Conservation (phyloP, 2,113 vertebrate genomes). For the Ageneiosus marmoratus region DNA sequence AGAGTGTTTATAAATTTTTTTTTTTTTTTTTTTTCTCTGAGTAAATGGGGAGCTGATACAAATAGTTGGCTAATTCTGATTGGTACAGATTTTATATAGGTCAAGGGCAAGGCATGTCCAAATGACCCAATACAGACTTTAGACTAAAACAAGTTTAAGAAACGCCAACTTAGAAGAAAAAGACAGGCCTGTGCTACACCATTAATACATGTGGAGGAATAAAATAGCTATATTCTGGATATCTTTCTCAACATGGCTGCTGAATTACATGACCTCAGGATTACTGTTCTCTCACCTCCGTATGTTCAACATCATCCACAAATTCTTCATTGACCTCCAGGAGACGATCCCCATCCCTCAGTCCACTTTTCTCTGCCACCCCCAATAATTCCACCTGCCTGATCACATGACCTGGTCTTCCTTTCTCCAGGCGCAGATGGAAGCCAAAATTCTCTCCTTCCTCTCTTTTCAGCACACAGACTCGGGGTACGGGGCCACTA, state of each 20-base stretch:
- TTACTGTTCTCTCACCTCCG: constrained; percentile 67
- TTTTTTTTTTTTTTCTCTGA: no score
- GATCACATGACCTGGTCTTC: constrained; percentile 75
- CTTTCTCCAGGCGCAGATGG: constrained; percentile 71
- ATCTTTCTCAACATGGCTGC: neutral
- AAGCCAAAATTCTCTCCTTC: constrained; percentile 78
- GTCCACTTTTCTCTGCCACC: constrained; percentile 76
- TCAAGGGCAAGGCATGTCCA: neutral
- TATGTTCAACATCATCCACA: constrained; percentile 73
- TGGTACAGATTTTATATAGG: neutral
- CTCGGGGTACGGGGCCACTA: constrained; percentile 63
- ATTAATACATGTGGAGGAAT: neutral
- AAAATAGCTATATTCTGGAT: neutral
- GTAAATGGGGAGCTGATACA: neutral
- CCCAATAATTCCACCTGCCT: constrained; percentile 71
- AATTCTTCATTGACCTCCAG: constrained; percentile 82
- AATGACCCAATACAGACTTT: neutral
- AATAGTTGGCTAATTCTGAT: neutral
- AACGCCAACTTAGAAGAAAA: neutral
- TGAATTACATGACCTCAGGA: neutral
- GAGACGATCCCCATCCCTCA: constrained; percentile 82
- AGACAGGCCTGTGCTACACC: no score
- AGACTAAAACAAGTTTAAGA: neutral
- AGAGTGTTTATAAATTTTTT: no score
- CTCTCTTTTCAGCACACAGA: constrained; percentile 81